Conservation (phyloP, 64 coral and sea anemone species). For the Montipora cactus region DNA sequence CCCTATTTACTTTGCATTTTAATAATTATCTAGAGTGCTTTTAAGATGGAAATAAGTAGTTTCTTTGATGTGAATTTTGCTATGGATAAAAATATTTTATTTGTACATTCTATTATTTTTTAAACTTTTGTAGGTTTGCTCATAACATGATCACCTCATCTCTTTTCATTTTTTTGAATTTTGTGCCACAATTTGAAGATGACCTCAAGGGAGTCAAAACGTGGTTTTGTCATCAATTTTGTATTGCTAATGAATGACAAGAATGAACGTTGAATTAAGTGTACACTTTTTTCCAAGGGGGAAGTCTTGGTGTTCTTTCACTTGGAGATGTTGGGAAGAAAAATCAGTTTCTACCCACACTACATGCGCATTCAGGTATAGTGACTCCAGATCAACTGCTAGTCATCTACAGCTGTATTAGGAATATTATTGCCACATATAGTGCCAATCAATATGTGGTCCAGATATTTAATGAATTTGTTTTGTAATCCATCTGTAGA, state of each 20-base stretch:
- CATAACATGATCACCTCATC: too few relatives aligned
- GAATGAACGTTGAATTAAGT: too few relatives aligned
- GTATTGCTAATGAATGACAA: too few relatives aligned
- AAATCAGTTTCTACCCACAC: slow-evolving; percentile 35
- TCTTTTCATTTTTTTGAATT: too few relatives aligned
- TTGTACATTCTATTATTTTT: too few relatives aligned
- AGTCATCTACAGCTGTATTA: neutral
- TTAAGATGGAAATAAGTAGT: neutral
- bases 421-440: neutral
- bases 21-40: neutral
- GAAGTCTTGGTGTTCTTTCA: slow-evolving; percentile 83
- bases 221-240: too few relatives aligned
- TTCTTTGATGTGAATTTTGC: too few relatives aligned
- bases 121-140: neutral
- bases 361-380: slow-evolving; percentile 89
- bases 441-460: neutral
- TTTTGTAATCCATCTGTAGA: slow-evolving; percentile 52
- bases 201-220: too few relatives aligned
- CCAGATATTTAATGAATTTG: neutral
- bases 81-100: too few relatives aligned
- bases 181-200: too few relatives aligned
- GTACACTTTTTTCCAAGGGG: slow-evolving; percentile 36
- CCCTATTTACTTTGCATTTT: neutral
- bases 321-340: slow-evolving; percentile 75
- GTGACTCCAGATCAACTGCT: neutral